Conservation (phyloP, 2,888 invertebrate genomes). For the Anticlea derivata region DNA sequence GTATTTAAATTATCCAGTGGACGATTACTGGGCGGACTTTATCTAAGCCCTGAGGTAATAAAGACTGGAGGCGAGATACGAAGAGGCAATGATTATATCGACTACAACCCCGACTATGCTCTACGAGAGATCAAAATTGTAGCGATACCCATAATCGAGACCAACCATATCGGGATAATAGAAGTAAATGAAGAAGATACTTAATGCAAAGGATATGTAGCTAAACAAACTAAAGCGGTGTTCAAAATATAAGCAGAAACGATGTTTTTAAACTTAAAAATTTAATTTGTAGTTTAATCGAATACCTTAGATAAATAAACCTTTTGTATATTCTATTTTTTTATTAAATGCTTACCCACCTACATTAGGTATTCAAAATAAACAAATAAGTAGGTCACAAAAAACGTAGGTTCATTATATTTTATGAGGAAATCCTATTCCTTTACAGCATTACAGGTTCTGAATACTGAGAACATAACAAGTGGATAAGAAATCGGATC, state of each 20-base stretch:
- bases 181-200: constrained; percentile 26
- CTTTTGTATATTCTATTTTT: no score
- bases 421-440: no score
- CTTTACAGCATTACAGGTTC: no score
- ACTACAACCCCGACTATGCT: constrained; percentile 55
- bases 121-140: constrained; percentile 31
- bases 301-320: no score
- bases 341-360: no score
- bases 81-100: constrained; percentile 62
- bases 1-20: constrained; percentile 42
- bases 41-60: constrained; percentile 59
- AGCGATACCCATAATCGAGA: constrained; percentile 28
- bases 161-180: constrained; percentile 20
- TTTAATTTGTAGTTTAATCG: no score
- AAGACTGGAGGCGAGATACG: constrained; percentile 52
- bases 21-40: constrained; percentile 50
- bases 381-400: no score
- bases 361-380: no score
- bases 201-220: constrained; percentile 9
- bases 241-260: not conserved
- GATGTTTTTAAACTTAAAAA: no score
- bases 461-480: no score
- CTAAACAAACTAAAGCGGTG: not conserved
- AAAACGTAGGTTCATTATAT: no score
- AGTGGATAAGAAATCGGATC: no score